A percentile compares a stretch with the other conserved stretches of the same genome.
Evolutionary conservation across 30 jellyfish, hydroid and myxozoan species (phyloP).

Genomic region (Aurelia aurita complex sp. Pacific): DNA sequence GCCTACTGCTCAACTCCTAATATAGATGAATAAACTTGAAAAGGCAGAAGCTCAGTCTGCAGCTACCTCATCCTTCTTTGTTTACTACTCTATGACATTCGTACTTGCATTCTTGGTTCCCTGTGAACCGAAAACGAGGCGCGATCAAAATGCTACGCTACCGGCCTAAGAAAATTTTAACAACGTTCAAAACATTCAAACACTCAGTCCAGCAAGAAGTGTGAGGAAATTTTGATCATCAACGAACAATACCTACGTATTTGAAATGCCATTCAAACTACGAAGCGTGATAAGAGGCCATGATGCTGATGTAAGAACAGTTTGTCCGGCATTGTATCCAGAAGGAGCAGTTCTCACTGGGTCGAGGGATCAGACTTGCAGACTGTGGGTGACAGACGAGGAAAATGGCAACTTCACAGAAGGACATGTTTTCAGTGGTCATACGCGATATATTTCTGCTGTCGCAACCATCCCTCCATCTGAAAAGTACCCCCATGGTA

Average conservation of each 20-base stretch:
- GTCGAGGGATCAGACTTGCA: conserved; percentile 93
- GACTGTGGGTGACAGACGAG: conserved; percentile 90
- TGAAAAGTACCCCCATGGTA: conserved; percentile 96
- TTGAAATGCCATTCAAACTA: conserved; percentile 77
- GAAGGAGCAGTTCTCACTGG: conserved; percentile 90
- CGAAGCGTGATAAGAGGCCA: conserved; percentile 89
- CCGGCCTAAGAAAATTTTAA: too few species aligned
- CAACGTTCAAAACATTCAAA: too few species aligned
- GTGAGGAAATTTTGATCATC: neutral
- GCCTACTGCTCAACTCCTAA: too few species aligned
- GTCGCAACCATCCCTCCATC: conserved; percentile 91
- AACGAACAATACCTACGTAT: neutral
- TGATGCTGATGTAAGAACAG: conserved; percentile 94
- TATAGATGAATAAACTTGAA: too few species aligned
- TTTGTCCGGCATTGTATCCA: conserved; percentile 87
- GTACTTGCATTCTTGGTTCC: too few species aligned
- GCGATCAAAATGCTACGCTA: neutral
- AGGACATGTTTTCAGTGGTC: conserved; percentile 91
- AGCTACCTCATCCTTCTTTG: too few species aligned
- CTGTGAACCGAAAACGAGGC: conserved; percentile 9
- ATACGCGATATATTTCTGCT: conserved; percentile 90
- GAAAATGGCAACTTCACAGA: conserved; percentile 56
- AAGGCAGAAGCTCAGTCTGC: too few species aligned
- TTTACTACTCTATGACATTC: too few species aligned
- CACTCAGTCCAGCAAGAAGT: too few species aligned